Percentiles rank a stretch among this genome's conserved stretches.
Evolutionary conservation across 2,113 vertebrate species (phyloP).

Genomic region (Oncorhynchus gorbuscha): DNA sequence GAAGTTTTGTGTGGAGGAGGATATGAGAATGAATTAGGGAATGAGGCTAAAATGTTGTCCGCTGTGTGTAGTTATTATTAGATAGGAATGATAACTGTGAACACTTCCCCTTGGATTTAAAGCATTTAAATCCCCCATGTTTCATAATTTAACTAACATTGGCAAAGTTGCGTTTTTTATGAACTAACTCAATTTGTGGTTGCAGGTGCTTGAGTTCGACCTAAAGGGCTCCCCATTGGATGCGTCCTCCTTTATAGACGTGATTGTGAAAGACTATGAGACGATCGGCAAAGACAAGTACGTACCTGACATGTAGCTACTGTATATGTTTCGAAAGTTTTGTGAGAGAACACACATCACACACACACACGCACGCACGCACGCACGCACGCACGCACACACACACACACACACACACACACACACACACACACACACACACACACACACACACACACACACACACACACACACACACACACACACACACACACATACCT

Average conservation of each 20-base stretch:
- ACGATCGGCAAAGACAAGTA: slow-evolving; percentile 98
- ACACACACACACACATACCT: too few species aligned
- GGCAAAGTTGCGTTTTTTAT: background rate
- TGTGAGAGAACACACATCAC: too few species aligned
- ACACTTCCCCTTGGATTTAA: too few species aligned
- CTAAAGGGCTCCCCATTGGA: slow-evolving; percentile 84
- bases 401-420: too few species aligned
- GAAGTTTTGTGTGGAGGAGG: background rate
- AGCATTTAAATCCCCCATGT: background rate
- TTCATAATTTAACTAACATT: background rate
- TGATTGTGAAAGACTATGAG: slow-evolving; percentile 94
- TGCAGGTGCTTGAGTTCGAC: slow-evolving; percentile 91
- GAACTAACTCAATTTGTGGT: slow-evolving; percentile 29
- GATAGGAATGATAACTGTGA: background rate
- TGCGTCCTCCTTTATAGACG: slow-evolving; percentile 82
- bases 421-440: too few species aligned
- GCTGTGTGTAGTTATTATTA: background rate
- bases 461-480: too few species aligned
- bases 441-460: too few species aligned
- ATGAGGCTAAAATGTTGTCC: too few species aligned
- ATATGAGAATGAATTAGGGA: background rate
- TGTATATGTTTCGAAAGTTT: too few species aligned
- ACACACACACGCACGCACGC: too few species aligned
- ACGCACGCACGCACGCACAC: too few species aligned
- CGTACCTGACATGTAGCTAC: slow-evolving; percentile 36